Conservation (phyloP, 2,888 invertebrate species). For the Thalpophila matura region DNA sequence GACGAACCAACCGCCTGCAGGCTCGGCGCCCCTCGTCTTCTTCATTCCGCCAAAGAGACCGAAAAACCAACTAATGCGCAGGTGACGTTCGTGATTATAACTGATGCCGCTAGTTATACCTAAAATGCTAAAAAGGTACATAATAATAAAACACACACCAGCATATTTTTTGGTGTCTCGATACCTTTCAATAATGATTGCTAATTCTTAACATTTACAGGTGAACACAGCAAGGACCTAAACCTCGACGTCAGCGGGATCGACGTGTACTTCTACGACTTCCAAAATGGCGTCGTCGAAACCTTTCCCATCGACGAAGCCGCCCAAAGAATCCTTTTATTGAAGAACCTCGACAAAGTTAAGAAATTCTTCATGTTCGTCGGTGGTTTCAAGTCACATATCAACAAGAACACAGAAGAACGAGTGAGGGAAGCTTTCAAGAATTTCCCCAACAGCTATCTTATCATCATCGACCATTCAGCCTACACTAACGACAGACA, state of each 20-base stretch:
- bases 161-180: neutral
- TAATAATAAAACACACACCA: neutral
- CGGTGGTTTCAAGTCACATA: slow-evolving; percentile 82
- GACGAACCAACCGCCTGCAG: too few species aligned
- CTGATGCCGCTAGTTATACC: too few species aligned
- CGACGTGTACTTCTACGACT: slow-evolving; percentile 48
- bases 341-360: slow-evolving; percentile 72
- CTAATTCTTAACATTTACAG: neutral
- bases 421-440: slow-evolving; percentile 79
- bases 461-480: slow-evolving; percentile 86
- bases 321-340: slow-evolving; percentile 72
- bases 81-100: too few species aligned
- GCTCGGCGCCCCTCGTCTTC: too few species aligned
- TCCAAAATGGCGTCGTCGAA: slow-evolving; percentile 17
- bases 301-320: slow-evolving; percentile 40
- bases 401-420: slow-evolving; percentile 80
- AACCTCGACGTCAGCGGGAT: slow-evolving; percentile 44
- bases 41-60: too few species aligned
- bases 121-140: too few species aligned
- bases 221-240: slow-evolving; percentile 39
- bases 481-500: slow-evolving; percentile 80
- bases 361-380: slow-evolving; percentile 81
- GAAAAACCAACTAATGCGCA: too few species aligned
- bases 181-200: neutral
- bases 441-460: slow-evolving; percentile 79